A percentile compares a stretch with the other conserved stretches of the same genome.
Conservation (phyloP, 2,888 invertebrate genomes). For the Junonia oenone region DNA sequence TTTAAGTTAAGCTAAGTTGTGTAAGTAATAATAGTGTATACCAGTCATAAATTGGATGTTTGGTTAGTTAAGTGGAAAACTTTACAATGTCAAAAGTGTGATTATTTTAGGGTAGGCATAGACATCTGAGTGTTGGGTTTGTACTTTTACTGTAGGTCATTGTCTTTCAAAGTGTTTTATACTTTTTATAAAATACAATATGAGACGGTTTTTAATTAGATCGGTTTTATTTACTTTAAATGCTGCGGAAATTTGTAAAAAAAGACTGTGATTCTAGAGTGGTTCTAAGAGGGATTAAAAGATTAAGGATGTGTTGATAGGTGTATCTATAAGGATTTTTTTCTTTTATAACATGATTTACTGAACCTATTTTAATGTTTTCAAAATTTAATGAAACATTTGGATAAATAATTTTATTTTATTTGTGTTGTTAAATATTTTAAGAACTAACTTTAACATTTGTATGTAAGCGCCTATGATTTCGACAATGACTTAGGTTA, state of each 20-base stretch:
- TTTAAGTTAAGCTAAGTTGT: constrained; percentile 59
- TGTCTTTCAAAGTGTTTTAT: constrained; percentile 41
- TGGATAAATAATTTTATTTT: too few species aligned
- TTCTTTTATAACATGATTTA: too few species aligned
- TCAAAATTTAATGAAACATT: too few species aligned
- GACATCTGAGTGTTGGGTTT: constrained; percentile 62
- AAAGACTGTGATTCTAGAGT: too few species aligned
- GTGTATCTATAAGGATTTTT: too few species aligned
- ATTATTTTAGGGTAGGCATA: constrained; percentile 71
- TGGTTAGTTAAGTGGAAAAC: constrained; percentile 70
- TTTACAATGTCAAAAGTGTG: constrained; percentile 80
- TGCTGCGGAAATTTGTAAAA: too few species aligned
- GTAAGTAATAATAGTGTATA: constrained; percentile 64
- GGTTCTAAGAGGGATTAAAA: too few species aligned
- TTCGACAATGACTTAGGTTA: constrained; percentile 73
- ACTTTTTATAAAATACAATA: background rate
- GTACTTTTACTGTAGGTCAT: constrained; percentile 69
- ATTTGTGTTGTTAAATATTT: too few species aligned
- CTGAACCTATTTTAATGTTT: too few species aligned
- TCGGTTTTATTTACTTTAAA: too few species aligned
- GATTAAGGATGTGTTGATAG: too few species aligned
- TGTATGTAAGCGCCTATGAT: background rate
- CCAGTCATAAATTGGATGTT: constrained; percentile 72
- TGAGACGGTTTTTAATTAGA: too few species aligned
- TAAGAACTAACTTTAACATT: background rate